Base-by-base conservation (phyloP, 1,140 invertebrate species). In the Venustaconcha ellipsiformis region DNA sequence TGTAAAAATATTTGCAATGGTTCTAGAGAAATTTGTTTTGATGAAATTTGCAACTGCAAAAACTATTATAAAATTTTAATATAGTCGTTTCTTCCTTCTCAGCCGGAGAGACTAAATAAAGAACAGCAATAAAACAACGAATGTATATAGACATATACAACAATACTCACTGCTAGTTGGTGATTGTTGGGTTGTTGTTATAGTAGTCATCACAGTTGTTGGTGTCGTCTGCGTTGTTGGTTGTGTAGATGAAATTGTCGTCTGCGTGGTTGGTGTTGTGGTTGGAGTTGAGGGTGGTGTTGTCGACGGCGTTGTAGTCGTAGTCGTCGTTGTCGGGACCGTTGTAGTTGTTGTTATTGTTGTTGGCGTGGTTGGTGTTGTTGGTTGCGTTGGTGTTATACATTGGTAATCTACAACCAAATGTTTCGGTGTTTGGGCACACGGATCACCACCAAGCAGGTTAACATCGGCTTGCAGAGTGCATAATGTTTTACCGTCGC, bases 371-470 rank as follows among this genome's bases (percentile, higher is more conserved):
- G 70, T 58, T 14, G 57, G 59, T 23, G 63, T 57, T 15, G 75
- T 63, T 37, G 75, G 57, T 20, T 56, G 30, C 17, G 69, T 77
- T 11, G 75, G 69, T 14, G 63, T 30, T 56, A 72, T 68, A 68
- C 75, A 77, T 37, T 72, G 69, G 57, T 77, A 77, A 64, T 77
- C 75, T 57, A 77, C 57, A 18, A 72, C 72, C 23, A 77, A 48
- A 77, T 72, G 72, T 60, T 77, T 77, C 11, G 75, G 75, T 18
- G 23, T 59, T 11, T 65, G 57, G 5, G 75, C 18, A 68, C 75
- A 77, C 14, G 75, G 75, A 23, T 77, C 75, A 12, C 75, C 75
- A 13, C 72, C 56, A 5, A 68, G 14, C 17, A 67, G 17, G 63
- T 72, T 72, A 13, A 65, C 57, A 55, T 77, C 72, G 18, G 63